These are phyloP conservation scores for Lepidocyrtinus sp. DNA, from an alignment of 2,888 invertebrate species.

Conservation along the genomic window DNA sequence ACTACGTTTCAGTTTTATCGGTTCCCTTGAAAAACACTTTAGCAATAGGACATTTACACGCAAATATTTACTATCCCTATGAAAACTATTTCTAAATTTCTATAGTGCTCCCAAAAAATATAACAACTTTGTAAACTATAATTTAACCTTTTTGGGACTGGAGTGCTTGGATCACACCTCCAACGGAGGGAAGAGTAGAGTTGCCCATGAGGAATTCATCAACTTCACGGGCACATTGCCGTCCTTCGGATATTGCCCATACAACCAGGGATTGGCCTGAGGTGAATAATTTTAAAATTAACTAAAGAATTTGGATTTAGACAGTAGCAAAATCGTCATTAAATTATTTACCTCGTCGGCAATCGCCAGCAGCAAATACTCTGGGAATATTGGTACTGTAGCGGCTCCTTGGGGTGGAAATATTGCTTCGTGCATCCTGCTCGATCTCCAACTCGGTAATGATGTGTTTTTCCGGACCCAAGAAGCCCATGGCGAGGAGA, in stretches of 20 bases:
- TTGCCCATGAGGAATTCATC: constrained; percentile 85
- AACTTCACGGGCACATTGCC: constrained; percentile 96
- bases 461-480: constrained; percentile 94
- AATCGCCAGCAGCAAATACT: constrained; percentile 98
- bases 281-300: neutral
- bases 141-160: constrained; percentile 70
- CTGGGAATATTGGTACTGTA: constrained; percentile 86
- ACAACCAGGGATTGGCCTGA: constrained; percentile 95
- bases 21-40: constrained; percentile 11
- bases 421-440: constrained; percentile 93
- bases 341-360: constrained; percentile 81
- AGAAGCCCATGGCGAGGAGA: constrained; percentile 98
- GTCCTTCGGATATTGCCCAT: constrained; percentile 98
- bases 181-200: constrained; percentile 91
- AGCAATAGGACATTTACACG: neutral
- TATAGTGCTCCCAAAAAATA: constrained; percentile 29
- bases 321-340: neutral
- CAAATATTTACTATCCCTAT: neutral
- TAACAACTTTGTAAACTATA: neutral
- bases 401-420: constrained; percentile 83
- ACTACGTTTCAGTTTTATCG: constrained; percentile 20
- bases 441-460: constrained; percentile 85
- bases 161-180: constrained; percentile 80
- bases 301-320: neutral
- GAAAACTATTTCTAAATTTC: neutral